These are phyloP conservation scores for Palythoa grandis DNA, from an alignment of 92 coral and sea anemone species.

Conservation along the genomic window DNA sequence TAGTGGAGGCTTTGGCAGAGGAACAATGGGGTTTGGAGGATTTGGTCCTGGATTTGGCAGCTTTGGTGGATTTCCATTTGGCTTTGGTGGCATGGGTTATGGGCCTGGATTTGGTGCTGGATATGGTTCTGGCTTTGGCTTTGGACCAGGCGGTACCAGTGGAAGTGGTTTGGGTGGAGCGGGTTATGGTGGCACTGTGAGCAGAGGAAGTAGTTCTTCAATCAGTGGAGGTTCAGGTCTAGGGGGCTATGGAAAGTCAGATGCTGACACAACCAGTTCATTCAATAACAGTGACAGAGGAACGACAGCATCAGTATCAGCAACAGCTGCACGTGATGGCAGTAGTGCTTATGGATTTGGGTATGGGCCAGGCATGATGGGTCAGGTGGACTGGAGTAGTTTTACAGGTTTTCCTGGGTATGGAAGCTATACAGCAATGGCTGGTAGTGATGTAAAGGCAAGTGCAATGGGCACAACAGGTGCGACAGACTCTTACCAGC, in stretches of 20 bases:
- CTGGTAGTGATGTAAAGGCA: slow-evolving; percentile 38
- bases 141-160: slow-evolving; percentile 31
- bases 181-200: slow-evolving; percentile 1
- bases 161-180: slow-evolving; percentile 9
- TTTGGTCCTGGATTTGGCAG: slow-evolving; percentile 34
- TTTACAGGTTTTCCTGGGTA: slow-evolving; percentile 61
- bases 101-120: slow-evolving; percentile 28
- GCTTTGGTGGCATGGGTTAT: slow-evolving; percentile 8
- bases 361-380: slow-evolving; percentile 35
- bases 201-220: slow-evolving; percentile 24
- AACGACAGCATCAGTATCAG: not conserved
- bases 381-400: slow-evolving; percentile 48
- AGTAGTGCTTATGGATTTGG: slow-evolving; percentile 1
- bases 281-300: slow-evolving; percentile 15
- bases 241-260: slow-evolving; percentile 50
- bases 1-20: slow-evolving; percentile 36
- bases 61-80: slow-evolving; percentile 60
- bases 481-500: slow-evolving; percentile 54
- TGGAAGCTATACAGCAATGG: slow-evolving; percentile 39
- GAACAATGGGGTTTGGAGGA: slow-evolving; percentile 40
- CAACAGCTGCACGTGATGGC: slow-evolving; percentile 11
- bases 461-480: slow-evolving; percentile 23
- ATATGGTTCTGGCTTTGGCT: slow-evolving; percentile 45
- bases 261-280: slow-evolving; percentile 52
- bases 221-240: slow-evolving; percentile 54